Percentiles rank a stretch among this genome's conserved stretches.
These are phyloP conservation scores for Malthinus flaveolus DNA, from an alignment of 2,888 invertebrate species.

Conservation along the genomic window DNA sequence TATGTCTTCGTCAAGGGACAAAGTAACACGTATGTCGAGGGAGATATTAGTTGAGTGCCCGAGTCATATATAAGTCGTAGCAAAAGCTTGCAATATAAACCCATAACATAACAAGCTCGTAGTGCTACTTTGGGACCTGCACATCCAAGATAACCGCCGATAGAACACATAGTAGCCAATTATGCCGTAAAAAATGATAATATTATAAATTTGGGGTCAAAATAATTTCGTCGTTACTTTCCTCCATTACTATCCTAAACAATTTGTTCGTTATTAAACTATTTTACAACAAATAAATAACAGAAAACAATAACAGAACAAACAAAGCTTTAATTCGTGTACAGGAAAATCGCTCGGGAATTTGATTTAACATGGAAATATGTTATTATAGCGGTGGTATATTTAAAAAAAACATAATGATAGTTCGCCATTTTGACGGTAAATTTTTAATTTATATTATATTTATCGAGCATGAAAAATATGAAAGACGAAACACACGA, in stretches of 20 bases:
- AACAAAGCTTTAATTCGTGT: too few relatives aligned
- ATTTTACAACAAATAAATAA: too few relatives aligned
- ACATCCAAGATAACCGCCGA: slow-evolving; percentile 39
- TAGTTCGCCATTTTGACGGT: neutral
- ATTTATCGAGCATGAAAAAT: slow-evolving; percentile 16
- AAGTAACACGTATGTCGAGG: slow-evolving; percentile 36
- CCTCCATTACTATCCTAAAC: neutral
- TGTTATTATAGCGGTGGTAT: too few relatives aligned
- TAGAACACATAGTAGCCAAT: slow-evolving; percentile 40
- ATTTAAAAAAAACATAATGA: too few relatives aligned
- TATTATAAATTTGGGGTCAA: slow-evolving; percentile 13
- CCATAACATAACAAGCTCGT: slow-evolving; percentile 42
- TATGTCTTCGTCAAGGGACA: slow-evolving; percentile 28
- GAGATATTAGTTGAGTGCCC: slow-evolving; percentile 44
- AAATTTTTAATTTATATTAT: slow-evolving; percentile 19
- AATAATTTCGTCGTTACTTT: neutral
- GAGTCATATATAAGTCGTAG: slow-evolving; percentile 40
- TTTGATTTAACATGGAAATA: too few relatives aligned
- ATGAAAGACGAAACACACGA: slow-evolving; percentile 16
- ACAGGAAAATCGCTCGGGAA: too few relatives aligned
- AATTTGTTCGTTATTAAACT: too few relatives aligned
- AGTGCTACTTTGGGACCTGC: slow-evolving; percentile 37
- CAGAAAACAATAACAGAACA: too few relatives aligned
- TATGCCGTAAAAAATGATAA: slow-evolving; percentile 48
- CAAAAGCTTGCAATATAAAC: slow-evolving; percentile 35